A percentile compares a stretch with the other conserved stretches of the same genome.
phyloP scores from a whole-genome alignment of 2,888 invertebrate genomes.

The Tetramorium bicarinatum region DNA sequence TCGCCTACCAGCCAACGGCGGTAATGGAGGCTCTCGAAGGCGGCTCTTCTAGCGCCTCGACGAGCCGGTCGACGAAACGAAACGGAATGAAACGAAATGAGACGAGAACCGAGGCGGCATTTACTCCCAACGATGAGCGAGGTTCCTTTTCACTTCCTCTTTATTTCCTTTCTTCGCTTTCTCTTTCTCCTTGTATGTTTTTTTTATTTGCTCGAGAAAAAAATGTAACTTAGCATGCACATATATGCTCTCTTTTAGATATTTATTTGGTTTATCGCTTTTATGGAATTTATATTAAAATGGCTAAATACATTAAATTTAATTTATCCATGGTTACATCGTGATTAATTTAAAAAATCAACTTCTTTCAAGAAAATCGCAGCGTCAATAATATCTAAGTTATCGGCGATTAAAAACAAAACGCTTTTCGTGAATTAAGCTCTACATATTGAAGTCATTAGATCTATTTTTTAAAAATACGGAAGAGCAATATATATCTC shows the following conservation, averaged over 20 bases:
- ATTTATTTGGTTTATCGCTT: background rate
- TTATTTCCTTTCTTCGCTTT: conserved; percentile 56
- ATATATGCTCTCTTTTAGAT: background rate
- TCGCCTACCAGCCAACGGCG: conserved; percentile 80
- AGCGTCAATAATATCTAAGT: background rate
- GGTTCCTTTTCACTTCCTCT: conserved; percentile 66
- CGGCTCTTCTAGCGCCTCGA: conserved; percentile 76
- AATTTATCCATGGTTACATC: background rate
- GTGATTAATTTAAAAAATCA: background rate
- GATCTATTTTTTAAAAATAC: background rate
- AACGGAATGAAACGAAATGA: conserved; percentile 74
- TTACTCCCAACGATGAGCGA: conserved; percentile 63
- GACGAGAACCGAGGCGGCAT: conserved; percentile 74
- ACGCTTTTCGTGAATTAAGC: background rate
- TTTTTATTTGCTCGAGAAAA: background rate
- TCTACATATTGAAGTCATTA: conserved; percentile 1
- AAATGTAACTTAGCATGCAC: background rate
- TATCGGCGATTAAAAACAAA: background rate
- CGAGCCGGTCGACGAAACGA: conserved; percentile 73
- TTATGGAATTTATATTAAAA: background rate
- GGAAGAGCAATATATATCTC: background rate
- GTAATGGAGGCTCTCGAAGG: conserved; percentile 84
- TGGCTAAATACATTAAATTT: background rate
- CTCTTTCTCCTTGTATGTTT: conserved; percentile 35
- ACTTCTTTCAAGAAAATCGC: conserved; percentile 19